Percentiles rank a stretch among this genome's conserved stretches.
phyloP scores from a whole-genome alignment of 2,113 vertebrate genomes.

The Tragelaphus buxtoni region DNA sequence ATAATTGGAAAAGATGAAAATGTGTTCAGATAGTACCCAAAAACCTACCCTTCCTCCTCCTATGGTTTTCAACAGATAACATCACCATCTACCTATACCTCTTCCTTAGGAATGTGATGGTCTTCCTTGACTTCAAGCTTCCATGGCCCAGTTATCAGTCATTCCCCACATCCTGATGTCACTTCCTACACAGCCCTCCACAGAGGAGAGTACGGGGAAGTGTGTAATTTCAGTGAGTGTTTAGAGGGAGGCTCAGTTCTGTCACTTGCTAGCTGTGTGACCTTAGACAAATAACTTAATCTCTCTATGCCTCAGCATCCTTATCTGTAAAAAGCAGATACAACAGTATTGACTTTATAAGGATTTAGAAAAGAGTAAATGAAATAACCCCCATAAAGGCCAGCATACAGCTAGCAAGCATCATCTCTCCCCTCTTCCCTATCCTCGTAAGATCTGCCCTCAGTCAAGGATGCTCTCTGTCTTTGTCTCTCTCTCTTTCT shows the following conservation, averaged over 20 bases:
- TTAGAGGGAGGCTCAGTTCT: not conserved
- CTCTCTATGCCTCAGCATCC: not conserved
- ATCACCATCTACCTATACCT: not conserved
- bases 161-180: not conserved
- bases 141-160: not conserved
- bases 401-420: not conserved
- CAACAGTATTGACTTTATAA: not conserved
- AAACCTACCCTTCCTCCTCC: not conserved
- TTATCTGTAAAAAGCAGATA: constrained; percentile 8
- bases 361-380: not conserved
- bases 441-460: not conserved
- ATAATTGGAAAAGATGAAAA: not conserved
- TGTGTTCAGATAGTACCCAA: not conserved
- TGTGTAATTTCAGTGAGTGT: not conserved
- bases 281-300: constrained; percentile 30
- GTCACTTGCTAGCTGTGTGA: constrained; percentile 8
- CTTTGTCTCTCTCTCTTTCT: not conserved
- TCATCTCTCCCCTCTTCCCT: not conserved
- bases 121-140: not conserved
- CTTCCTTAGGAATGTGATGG: not conserved
- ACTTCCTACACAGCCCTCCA: not conserved
- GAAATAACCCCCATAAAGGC: not conserved
- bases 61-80: not conserved
- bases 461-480: not conserved
- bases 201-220: not conserved